Evolutionary conservation across 2,888 invertebrate species (phyloP).

Genomic region (Deroplatys truncata): DNA sequence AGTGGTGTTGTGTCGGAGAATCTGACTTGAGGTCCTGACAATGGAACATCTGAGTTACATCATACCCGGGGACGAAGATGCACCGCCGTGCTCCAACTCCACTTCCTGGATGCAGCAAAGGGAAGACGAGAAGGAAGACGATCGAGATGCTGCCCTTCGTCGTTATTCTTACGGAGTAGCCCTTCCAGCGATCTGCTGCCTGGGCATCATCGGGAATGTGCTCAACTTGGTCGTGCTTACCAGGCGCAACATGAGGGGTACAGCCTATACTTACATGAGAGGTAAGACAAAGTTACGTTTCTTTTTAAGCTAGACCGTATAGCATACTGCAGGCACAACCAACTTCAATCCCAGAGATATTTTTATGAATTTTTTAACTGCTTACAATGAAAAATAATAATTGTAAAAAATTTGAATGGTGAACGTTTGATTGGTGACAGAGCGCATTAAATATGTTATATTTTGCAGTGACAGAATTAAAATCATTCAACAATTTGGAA

Average conservation of each 20-base stretch:
- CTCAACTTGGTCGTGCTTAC: constrained; percentile 75
- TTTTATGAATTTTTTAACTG: no score
- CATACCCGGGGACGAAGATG: not conserved
- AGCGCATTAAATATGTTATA: no score
- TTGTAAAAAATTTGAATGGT: no score
- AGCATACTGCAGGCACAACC: no score
- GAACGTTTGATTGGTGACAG: no score
- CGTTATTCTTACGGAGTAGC: constrained; percentile 62
- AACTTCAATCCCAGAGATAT: no score
- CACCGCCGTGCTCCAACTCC: constrained; percentile 14
- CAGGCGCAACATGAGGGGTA: constrained; percentile 70
- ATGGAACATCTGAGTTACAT: not conserved
- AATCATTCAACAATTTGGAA: no score
- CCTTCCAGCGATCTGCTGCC: constrained; percentile 63
- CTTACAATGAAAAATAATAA: no score
- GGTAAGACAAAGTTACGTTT: constrained; percentile 48
- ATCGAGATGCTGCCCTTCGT: constrained; percentile 54
- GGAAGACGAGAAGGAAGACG: constrained; percentile 47
- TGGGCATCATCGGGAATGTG: constrained; percentile 73
- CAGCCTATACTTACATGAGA: constrained; percentile 75
- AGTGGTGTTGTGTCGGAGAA: not conserved
- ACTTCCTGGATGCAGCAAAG: not conserved
- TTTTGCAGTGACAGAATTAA: no score
- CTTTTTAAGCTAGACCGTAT: not conserved
- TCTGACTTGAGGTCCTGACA: not conserved